Evolutionary conservation across 2,888 invertebrate species (phyloP), one percentile per base, ranked within the genome.

Genomic region (Acleris cristana): DNA sequence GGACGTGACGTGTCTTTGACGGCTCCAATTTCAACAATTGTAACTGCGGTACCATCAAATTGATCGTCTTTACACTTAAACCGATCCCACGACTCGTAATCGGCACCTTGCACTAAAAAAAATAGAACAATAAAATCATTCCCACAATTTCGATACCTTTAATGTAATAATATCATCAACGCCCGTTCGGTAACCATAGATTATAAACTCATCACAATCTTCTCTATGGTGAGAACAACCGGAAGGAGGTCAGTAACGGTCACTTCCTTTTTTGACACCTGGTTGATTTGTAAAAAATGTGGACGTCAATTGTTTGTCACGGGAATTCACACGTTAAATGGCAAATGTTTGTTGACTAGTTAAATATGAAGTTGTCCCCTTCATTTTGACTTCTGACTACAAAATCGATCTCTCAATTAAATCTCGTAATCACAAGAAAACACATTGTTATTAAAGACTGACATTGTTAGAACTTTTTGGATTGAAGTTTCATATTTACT

Each of bases 141-240:
- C 72, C 73, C 74, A 74, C 64, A 68, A 71, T 65, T 71, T 71
- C 75, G 77, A 76, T 78, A 76, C 71, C 73, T 76, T 73, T 76
- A 72, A 65, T 51, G 53, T 75, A 76, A 79, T 78, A 69, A 73
- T 49, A 56, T 60, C 64, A 68, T 63, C 63, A 68, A 23, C 34
- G 30, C 30, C 58, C 53, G 60, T 34, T 21, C 30, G 45, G 51
- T 61, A 59, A 59, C 73, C 72, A 70, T 70, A 71, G 55, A 56
- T 57, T 73, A 81, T 78, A 81, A 81, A 74, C 70, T 54, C 79
- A 82, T 81, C 81, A 81, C 71, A 74, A 73, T 74, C 74, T 79
- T 70, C 73, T 76, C 75, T 64, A 64, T 71, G 75, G 74, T 74
- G 77, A 73, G 74, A 77, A 77, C 54, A 48, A 72, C 69, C 77